Base-by-base conservation (phyloP, 2,888 invertebrate genomes). In the Micoletzkya japonica region DNA sequence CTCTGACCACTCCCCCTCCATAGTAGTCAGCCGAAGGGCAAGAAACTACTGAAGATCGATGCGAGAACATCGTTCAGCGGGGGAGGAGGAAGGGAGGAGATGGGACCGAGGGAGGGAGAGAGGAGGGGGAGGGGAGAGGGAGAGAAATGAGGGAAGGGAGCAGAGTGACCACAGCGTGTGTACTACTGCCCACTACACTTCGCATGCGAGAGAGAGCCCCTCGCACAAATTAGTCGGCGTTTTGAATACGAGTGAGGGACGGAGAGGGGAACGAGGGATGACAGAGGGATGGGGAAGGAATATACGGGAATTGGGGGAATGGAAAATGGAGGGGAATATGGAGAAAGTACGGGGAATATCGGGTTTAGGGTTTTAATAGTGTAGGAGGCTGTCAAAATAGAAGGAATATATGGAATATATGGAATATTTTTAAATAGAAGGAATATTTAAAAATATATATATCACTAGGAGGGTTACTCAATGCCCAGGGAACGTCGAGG, bases 151-250 rank as follows among this genome's bases (percentile, higher is more conserved):
- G 30, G n/a, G 28, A 44, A 30, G 44, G 60, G 44, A 6, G 37
- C 20, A 50, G 30, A 63, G 63, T 63, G 63, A 50, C 63, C 63
- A 63, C 26, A 34, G 63, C 37, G 44, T 59, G 49, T 36, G 63
- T 63, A 63, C 49, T 63, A 63, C 49, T 63, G 63, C 32, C 30
- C 63, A 63, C 34, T 63, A n/a, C n/a, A n/a, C n/a, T n/a, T n/a
- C n/a, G n/a, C n/a, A n/a, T n/a, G n/a, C n/a, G n/a, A n/a, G n/a
- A n/a, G n/a, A n/a, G n/a, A n/a, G n/a, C n/a, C n/a, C n/a, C n/a
- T n/a, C n/a, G n/a, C n/a, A n/a, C n/a, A n/a, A n/a, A n/a, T n/a
- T n/a, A n/a, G n/a, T n/a, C 50, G 50, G 63, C 63, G 63, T 63
- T 63, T 63, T 63, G 63, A 63, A 63, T 63, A 36, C 63, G 39